These are phyloP conservation scores for Dolichomitus sp. DNA, from an alignment of 2,888 invertebrate genomes.

Conservation along the genomic window DNA sequence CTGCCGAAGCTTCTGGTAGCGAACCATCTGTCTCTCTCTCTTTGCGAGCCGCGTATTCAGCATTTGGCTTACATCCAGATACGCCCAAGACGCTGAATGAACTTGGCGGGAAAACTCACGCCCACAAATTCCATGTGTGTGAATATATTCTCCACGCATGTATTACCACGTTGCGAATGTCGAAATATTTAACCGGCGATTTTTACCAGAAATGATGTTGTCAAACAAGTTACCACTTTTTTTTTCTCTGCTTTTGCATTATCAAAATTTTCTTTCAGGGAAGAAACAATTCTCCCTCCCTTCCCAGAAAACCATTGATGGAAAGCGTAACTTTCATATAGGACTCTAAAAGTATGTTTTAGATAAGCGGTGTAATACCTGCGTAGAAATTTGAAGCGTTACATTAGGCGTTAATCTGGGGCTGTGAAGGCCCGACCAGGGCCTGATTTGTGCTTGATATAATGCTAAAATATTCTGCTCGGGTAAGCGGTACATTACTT, in stretches of 20 bases:
- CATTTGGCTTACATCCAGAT: conserved; percentile 84
- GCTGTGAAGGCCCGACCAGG: no score
- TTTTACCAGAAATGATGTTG: background rate
- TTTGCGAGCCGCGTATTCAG: conserved; percentile 74
- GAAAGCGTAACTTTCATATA: no score
- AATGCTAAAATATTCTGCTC: no score
- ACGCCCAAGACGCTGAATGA: conserved; percentile 81
- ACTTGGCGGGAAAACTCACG: conserved; percentile 83
- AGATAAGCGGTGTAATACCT: no score
- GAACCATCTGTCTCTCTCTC: conserved; percentile 43
- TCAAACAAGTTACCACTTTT: no score
- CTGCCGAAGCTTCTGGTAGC: conserved; percentile 47
- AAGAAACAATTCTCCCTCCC: no score
- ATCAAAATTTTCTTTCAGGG: background rate
- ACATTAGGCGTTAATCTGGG: no score
- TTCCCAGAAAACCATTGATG: no score
- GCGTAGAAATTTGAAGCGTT: no score
- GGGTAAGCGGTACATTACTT: no score
- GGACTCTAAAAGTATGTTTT: no score
- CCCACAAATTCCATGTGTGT: conserved; percentile 11
- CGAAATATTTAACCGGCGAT: background rate
- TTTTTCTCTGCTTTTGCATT: background rate
- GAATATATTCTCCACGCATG: conserved; percentile 16
- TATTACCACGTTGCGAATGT: conserved; percentile 23
- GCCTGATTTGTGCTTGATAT: no score